phyloP scores from a whole-genome alignment of 2,113 vertebrate species.

The Nothoprocta perdicaria region DNA sequence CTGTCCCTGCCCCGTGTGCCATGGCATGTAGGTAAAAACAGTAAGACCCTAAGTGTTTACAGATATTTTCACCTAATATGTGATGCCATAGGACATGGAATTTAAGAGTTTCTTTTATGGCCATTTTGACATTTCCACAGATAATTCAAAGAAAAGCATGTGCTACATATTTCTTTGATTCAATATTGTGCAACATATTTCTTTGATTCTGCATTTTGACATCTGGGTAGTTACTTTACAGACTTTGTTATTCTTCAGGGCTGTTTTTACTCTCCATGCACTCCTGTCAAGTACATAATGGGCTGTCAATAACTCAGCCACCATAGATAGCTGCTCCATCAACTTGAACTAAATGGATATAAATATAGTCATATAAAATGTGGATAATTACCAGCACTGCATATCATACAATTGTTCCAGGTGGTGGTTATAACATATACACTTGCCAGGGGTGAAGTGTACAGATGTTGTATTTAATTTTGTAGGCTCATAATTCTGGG shows the following conservation, averaged over 20 bases:
- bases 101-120: background rate
- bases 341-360: background rate
- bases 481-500: background rate
- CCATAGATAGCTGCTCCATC: background rate
- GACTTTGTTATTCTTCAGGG: background rate
- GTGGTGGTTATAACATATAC: background rate
- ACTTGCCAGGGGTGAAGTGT: background rate
- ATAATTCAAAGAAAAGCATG: background rate
- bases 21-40: background rate
- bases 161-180: background rate
- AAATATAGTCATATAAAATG: background rate
- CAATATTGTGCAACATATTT: background rate
- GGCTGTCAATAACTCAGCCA: background rate
- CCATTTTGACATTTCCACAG: background rate
- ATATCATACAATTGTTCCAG: background rate
- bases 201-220: background rate
- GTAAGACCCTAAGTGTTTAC: background rate
- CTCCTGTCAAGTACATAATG: background rate
- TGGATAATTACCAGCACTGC: background rate
- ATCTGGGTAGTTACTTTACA: background rate
- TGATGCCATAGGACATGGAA: background rate
- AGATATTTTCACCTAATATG: background rate
- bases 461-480: background rate
- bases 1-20: background rate
- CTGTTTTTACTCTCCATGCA: background rate